Conservation (phyloP, 1,140 invertebrate genomes). For the Caenorhabditis inopinata region DNA sequence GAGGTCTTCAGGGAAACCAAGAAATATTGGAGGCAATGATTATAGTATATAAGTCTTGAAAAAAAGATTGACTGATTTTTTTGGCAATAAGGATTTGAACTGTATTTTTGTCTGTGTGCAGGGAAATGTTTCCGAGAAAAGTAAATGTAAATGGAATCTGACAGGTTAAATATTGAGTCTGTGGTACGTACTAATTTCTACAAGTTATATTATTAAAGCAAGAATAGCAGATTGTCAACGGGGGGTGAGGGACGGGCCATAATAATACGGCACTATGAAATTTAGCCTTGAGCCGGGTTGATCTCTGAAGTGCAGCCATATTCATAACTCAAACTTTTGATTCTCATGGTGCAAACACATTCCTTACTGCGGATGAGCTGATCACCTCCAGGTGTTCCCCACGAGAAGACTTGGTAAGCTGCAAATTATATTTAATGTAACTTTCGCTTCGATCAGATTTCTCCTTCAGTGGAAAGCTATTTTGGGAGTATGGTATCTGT, state of each 20-base stretch:
- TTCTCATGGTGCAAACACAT: constrained; percentile 1
- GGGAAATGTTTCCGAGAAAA: no score
- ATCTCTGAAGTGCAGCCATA: background rate
- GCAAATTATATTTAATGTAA: background rate
- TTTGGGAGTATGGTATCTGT: no score
- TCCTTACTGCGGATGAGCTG: background rate
- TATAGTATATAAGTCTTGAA: no score
- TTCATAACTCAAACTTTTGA: background rate
- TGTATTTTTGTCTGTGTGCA: no score
- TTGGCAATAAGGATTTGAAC: no score
- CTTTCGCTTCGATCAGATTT: constrained; percentile 5
- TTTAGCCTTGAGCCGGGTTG: constrained; percentile 14
- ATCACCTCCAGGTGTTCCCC: background rate
- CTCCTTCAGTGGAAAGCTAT: background rate
- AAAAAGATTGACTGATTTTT: no score
- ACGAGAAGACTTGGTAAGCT: constrained; percentile 14
- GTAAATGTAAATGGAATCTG: background rate
- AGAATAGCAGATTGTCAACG: background rate
- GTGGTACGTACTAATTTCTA: background rate
- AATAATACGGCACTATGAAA: no score
- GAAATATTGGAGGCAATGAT: no score
- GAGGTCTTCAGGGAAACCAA: no score
- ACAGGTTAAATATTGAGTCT: background rate
- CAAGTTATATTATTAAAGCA: constrained; percentile 1
- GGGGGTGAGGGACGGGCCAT: no score